Evolutionary conservation across 1,140 invertebrate genomes (phyloP), one percentile per base, ranked within the genome.

Genomic region (Atta cephalotes): DNA sequence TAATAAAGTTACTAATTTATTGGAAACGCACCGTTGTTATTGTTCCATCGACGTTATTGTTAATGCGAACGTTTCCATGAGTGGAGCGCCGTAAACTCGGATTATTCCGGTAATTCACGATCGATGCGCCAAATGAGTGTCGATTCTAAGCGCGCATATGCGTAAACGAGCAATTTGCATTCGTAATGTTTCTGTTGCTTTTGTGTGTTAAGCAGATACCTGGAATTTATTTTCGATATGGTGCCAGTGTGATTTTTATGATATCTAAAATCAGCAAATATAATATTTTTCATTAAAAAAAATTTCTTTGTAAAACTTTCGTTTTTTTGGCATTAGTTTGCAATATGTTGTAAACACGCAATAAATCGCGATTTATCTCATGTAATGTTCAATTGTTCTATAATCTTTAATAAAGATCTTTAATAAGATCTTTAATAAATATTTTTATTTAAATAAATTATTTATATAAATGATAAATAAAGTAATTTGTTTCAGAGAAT

Each of bases 1-100:
- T 92, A 93, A 92, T 93, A 92, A 86, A 90, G 88, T 91, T 91
- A 85, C 79, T 92, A 92, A 92, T 92, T 92, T 90, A 90, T 80
- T 56, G 25, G 18, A 84, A 76, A 63, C 28, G 28, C 39, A 10
- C 56, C 31, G 76, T 72, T 70, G 70, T 58, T 63, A 56, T 58
- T 66, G 65, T 66, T 66, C 2, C 53, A 21, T 60, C 49, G 18
- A 21, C 10, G 80, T 79, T 74, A 90, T 72, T 66, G 70, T 84
- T 76, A 76, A 45, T 18, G 66, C 25, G 45, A 45, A 51, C 58
- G 28, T 45, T 21, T 18, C n/a, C 51, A 35, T 10, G 63, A 45
- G 56, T 25, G 63, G 25, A 53, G n/a, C 21, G 9, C 28, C 35
- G 28, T 74, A 82, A 62, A 45, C 68, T 58, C 35, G 82, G 70